Percentiles rank a stretch among this genome's conserved stretches.
These are phyloP conservation scores for Ectemnius lituratus DNA, from an alignment of 2,888 invertebrate genomes.

Conservation along the genomic window DNA sequence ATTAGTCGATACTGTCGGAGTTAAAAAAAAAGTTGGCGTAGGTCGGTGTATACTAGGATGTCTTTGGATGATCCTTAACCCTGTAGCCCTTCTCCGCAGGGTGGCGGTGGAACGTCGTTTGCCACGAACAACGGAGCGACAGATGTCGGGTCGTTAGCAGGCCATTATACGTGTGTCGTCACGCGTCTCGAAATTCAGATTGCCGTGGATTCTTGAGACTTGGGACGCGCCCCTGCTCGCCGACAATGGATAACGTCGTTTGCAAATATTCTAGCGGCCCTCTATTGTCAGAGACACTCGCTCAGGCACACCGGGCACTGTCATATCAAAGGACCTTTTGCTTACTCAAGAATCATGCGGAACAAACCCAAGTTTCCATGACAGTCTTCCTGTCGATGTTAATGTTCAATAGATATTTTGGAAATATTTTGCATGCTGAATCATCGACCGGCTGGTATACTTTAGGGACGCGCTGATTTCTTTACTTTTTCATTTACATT, in stretches of 20 bases:
- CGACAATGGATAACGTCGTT: conserved; percentile 54
- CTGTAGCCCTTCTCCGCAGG: conserved; percentile 18
- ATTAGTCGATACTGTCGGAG: not conserved
- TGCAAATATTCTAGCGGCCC: conserved; percentile 50
- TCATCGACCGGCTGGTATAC: conserved; percentile 35
- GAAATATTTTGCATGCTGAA: conserved; percentile 52
- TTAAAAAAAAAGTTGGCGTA: not conserved
- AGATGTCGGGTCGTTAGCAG: conserved; percentile 64
- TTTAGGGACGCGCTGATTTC: conserved; percentile 33
- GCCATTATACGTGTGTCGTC: conserved; percentile 70
- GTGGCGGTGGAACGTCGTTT: conserved; percentile 42
- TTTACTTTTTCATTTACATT: conserved; percentile 43
- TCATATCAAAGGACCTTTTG: conserved; percentile 32
- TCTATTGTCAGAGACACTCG: conserved; percentile 36
- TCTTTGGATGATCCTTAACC: conserved; percentile 20
- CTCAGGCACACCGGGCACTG: conserved; percentile 20
- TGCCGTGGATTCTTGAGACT: conserved; percentile 54
- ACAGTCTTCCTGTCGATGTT: conserved; percentile 5
- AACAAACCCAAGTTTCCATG: conserved; percentile 38
- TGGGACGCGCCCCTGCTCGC: conserved; percentile 27
- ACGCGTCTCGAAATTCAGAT: conserved; percentile 63
- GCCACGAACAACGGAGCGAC: conserved; percentile 47
- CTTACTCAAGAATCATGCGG: conserved; percentile 21
- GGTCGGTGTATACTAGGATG: not conserved
- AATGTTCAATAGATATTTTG: conserved; percentile 55